Conservation (phyloP, 2,113 vertebrate genomes). For the Sorex fumeus region DNA sequence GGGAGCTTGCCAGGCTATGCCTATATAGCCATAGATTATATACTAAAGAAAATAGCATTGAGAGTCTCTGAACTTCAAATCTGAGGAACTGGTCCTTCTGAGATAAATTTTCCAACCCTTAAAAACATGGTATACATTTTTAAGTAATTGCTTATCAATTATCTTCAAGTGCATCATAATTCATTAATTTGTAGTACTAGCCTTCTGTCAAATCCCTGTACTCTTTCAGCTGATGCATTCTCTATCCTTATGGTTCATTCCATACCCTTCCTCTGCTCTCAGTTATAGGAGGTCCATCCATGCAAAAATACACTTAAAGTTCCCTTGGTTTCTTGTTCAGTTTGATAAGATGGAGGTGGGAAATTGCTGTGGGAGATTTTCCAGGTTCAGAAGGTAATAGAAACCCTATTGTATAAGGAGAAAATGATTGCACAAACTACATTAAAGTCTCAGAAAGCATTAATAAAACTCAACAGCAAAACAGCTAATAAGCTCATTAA, state of each 20-base stretch:
- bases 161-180: slow-evolving; percentile 39
- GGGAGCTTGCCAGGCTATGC: no score
- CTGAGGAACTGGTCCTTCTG: background rate
- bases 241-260: background rate
- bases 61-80: slow-evolving; percentile 18
- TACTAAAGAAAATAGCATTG: background rate
- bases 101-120: background rate
- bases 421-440: no score
- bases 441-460: no score
- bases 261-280: background rate
- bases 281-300: background rate
- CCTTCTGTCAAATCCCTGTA: background rate
- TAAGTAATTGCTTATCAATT: slow-evolving; percentile 31
- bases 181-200: background rate
- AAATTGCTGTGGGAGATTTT: background rate
- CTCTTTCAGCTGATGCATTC: background rate
- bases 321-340: background rate
- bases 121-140: slow-evolving; percentile 27
- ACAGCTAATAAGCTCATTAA: no score
- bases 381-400: no score
- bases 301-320: background rate
- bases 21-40: background rate
- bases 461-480: no score
- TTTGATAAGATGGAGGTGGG: background rate
- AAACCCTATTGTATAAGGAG: no score